A percentile compares a stretch with the other conserved stretches of the same genome.
These are phyloP conservation scores for Microcebus lehilahytsara DNA, from an alignment of 2,113 vertebrate genomes.

Conservation along the genomic window DNA sequence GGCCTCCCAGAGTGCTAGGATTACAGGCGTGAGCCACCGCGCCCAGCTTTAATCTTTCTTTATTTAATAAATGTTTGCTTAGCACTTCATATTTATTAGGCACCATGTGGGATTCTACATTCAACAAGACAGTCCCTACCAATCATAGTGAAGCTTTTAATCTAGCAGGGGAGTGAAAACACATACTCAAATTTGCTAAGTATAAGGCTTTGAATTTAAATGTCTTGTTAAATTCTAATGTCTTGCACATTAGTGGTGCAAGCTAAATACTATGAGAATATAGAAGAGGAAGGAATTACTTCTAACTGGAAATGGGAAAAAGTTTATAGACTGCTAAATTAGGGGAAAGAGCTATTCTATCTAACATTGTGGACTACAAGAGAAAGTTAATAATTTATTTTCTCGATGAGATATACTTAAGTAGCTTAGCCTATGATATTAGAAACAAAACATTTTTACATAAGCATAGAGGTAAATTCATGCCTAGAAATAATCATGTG, in stretches of 20 bases:
- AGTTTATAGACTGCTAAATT: neutral
- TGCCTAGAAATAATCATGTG: neutral
- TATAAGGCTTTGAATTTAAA: neutral
- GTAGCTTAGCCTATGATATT: neutral
- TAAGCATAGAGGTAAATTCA: conserved; percentile 12
- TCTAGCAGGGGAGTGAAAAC: neutral
- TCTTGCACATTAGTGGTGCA: neutral
- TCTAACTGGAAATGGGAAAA: neutral
- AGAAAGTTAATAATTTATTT: neutral
- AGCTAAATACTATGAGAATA: neutral
- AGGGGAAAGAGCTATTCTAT: neutral
- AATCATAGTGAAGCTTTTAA: neutral
- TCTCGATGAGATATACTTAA: conserved; percentile 14
- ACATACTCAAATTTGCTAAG: neutral
- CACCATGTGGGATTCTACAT: neutral
- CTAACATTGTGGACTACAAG: neutral
- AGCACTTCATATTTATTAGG: neutral
- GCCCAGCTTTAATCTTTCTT: neutral
- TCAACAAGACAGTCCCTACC: neutral
- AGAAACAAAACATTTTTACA: conserved; percentile 33
- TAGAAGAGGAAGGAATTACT: neutral
- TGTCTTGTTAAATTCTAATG: neutral
- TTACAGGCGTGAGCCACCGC: too few relatives aligned
- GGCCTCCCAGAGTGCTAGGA: too few relatives aligned
- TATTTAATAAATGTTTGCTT: neutral